Evolutionary conservation across 1,140 invertebrate species (phyloP).

Genomic region (Anadara kagoshimensis): DNA sequence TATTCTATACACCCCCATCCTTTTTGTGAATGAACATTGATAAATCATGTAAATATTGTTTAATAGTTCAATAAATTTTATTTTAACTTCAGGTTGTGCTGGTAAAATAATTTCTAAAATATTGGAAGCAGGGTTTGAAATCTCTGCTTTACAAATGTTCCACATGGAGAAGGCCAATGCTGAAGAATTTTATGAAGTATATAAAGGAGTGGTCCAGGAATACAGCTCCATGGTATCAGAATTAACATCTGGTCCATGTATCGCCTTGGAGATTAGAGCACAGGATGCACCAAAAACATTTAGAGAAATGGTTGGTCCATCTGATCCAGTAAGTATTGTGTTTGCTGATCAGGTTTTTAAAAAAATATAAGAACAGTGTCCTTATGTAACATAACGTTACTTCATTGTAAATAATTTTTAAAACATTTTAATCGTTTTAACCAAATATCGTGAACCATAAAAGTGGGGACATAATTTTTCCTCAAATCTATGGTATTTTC

Average conservation of each 20-base stretch:
- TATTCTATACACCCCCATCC: no score
- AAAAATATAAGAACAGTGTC: no score
- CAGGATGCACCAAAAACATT: conserved; percentile 82
- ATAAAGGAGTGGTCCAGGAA: conserved; percentile 79
- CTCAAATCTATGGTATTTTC: no score
- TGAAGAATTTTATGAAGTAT: conserved; percentile 94
- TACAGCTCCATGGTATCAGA: conserved; percentile 83
- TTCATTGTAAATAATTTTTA: background rate
- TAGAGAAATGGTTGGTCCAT: conserved; percentile 88
- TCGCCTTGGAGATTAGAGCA: conserved; percentile 88
- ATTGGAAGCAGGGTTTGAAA: conserved; percentile 82
- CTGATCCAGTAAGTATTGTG: conserved; percentile 84
- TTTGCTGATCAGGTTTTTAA: no score
- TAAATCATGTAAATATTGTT: background rate
- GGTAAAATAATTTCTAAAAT: conserved; percentile 86
- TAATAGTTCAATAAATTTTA: background rate
- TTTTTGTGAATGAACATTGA: no score
- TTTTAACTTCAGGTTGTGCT: conserved; percentile 67
- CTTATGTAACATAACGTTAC: background rate
- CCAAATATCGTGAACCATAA: no score
- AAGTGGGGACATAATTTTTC: no score
- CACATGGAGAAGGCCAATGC: conserved; percentile 85
- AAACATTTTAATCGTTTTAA: background rate
- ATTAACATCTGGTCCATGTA: conserved; percentile 86
- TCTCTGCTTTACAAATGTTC: conserved; percentile 83